Evolutionary conservation across 2,888 invertebrate genomes (phyloP), one percentile per base, ranked within the genome.

Genomic region (Drosophila koepferae): DNA sequence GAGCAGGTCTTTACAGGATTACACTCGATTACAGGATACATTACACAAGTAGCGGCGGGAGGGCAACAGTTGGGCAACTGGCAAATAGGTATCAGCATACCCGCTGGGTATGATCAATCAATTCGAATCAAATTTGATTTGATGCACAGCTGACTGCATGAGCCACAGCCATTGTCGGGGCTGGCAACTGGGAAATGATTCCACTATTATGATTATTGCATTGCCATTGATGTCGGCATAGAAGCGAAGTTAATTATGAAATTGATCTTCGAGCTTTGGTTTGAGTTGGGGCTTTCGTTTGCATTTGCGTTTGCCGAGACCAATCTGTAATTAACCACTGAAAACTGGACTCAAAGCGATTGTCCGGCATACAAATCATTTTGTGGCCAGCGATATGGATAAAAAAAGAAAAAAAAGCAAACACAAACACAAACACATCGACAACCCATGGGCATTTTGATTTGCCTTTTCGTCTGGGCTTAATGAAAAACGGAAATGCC

Each of bases 71-170:
- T 49, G 16, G 53, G 20, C 60, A 60, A 43, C 53, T 23, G 48
- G 48, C 20, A 58, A 38, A 38, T 41, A 63, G 70, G 49, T 63
- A 48, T 67, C 54, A 40, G 70, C 40, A 65, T 82, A 87, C 93
- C 92, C 93, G 90, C 90, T 88, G 92, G 92, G 92, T 90, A 89
- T 91, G 93, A 92, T 92, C 92, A 92, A 93, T 92, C 92, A 92
- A 91, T 85, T 91, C 91, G 87, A 90, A 84, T 81, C 81, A 81
- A 77, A 89, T 84, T 89, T 78, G 75, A 85, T 84, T 84, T 75
- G 63, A 71, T 85, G 56, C 77, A 71, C 80, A 71, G 54, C 56
- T 68, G 72, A 89, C 34, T 51, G 49, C 6, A 59, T 72, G 84
- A 74, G 54, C 76, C 65, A 65, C 49, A 36, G 23, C 51, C 23